Percentiles rank a stretch among this genome's conserved stretches.
Conservation (phyloP, 2,797 vertebrate species). For the Anniella stebbinsi region DNA sequence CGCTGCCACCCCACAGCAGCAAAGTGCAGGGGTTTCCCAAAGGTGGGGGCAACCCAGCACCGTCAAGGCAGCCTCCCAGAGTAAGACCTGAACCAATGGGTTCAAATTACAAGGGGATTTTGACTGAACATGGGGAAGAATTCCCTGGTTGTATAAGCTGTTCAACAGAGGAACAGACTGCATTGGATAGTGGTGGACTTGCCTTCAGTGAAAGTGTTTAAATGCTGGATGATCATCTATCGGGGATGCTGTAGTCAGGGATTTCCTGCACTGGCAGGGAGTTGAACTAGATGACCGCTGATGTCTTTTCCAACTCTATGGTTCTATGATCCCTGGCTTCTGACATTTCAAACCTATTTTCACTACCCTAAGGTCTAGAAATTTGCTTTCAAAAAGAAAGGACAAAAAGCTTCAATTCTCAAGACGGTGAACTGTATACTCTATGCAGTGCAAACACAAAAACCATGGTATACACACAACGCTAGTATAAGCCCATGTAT, state of each 20-base stretch:
- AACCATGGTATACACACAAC: neutral
- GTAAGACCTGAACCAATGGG: neutral
- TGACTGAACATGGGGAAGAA: neutral
- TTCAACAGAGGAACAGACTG: neutral
- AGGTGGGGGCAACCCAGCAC: too few relatives aligned
- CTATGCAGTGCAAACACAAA: neutral
- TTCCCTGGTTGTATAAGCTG: neutral
- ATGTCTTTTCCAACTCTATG: neutral
- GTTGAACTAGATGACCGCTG: neutral
- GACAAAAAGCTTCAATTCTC: neutral
- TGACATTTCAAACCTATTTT: neutral
- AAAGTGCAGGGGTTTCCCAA: too few relatives aligned
- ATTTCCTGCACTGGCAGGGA: neutral
- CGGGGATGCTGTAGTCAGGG: neutral
- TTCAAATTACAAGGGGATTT: neutral
- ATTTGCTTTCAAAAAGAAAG: neutral
- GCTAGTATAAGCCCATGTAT: neutral
- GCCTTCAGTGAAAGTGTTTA: neutral
- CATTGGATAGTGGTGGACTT: neutral
- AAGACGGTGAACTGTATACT: neutral
- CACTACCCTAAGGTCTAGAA: neutral
- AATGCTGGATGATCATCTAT: neutral
- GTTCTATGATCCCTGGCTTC: neutral
- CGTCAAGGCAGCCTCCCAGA: too few relatives aligned
- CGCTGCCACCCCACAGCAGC: too few relatives aligned